Conservation (phyloP, 1,140 invertebrate genomes). For the Centruroides sculpturatus region DNA sequence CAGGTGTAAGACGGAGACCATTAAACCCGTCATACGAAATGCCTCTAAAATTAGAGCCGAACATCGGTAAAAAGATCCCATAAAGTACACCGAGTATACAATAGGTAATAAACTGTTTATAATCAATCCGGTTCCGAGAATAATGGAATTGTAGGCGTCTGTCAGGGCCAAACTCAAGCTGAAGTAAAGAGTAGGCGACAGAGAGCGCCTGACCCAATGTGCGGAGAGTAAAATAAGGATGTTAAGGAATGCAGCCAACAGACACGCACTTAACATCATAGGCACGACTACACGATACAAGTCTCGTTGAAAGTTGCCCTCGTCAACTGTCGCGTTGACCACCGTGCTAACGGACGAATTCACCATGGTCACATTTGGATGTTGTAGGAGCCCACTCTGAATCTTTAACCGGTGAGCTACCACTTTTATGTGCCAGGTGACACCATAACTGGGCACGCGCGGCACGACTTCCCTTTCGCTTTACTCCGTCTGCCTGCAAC, state of each 20-base stretch:
- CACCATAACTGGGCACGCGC: no score
- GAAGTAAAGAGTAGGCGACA: slow-evolving; percentile 42
- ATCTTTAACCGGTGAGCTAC: no score
- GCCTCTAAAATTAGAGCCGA: slow-evolving; percentile 33
- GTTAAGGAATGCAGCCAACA: slow-evolving; percentile 36
- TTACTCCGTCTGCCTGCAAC: no score
- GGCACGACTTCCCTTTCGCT: no score
- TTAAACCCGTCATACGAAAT: slow-evolving; percentile 36
- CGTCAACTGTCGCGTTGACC: background rate
- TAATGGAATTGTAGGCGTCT: slow-evolving; percentile 39
- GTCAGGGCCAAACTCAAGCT: slow-evolving; percentile 44
- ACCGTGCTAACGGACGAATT: no score
- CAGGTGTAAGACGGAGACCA: slow-evolving; percentile 47
- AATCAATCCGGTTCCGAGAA: slow-evolving; percentile 36
- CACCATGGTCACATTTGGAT: no score
- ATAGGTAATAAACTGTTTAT: slow-evolving; percentile 36
- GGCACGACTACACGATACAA: slow-evolving; percentile 24
- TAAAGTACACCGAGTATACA: slow-evolving; percentile 18
- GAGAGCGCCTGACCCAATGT: slow-evolving; percentile 36
- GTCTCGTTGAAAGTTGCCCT: background rate
- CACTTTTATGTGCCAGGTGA: no score
- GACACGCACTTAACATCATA: slow-evolving; percentile 32
- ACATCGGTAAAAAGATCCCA: slow-evolving; percentile 21
- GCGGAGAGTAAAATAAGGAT: slow-evolving; percentile 35
- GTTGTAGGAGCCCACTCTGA: no score